Evolutionary conservation across 2,888 invertebrate genomes (phyloP).

Genomic region (Erebia epiphron): DNA sequence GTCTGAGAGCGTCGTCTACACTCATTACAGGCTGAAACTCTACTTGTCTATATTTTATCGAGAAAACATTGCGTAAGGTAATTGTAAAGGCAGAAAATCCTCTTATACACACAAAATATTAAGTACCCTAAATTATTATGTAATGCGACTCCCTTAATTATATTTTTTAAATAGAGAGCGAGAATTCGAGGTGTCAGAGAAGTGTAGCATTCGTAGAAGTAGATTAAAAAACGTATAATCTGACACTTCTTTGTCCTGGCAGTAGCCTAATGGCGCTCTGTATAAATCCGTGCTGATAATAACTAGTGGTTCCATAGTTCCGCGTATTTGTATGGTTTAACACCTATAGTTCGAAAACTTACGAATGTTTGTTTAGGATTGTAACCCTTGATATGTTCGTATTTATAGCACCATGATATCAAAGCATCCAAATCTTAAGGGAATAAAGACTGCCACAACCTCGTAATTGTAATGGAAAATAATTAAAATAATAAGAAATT

Average conservation of each 20-base stretch:
- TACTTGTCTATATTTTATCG: constrained; percentile 69
- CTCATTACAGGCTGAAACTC: constrained; percentile 78
- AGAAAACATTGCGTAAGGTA: constrained; percentile 15
- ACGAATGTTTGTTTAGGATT: constrained; percentile 9
- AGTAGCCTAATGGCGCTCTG: neutral
- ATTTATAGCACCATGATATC: neutral
- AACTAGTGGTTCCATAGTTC: too few species aligned
- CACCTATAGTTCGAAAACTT: constrained; percentile 7
- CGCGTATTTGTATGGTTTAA: neutral
- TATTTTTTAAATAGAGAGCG: too few species aligned
- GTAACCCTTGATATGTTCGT: neutral
- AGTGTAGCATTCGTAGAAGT: too few species aligned
- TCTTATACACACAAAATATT: neutral
- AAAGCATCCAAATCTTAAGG: neutral
- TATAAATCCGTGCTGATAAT: neutral
- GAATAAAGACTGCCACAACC: neutral
- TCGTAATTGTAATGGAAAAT: neutral
- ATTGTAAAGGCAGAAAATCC: neutral
- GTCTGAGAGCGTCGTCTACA: constrained; percentile 78
- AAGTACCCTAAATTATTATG: neutral
- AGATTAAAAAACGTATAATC: too few species aligned
- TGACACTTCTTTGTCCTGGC: too few species aligned
- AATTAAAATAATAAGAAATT: neutral
- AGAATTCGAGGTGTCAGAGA: too few species aligned
- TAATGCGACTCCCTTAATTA: too few species aligned